Base-by-base conservation (phyloP, 1,140 invertebrate species). In the Lepidurus packardi region DNA sequence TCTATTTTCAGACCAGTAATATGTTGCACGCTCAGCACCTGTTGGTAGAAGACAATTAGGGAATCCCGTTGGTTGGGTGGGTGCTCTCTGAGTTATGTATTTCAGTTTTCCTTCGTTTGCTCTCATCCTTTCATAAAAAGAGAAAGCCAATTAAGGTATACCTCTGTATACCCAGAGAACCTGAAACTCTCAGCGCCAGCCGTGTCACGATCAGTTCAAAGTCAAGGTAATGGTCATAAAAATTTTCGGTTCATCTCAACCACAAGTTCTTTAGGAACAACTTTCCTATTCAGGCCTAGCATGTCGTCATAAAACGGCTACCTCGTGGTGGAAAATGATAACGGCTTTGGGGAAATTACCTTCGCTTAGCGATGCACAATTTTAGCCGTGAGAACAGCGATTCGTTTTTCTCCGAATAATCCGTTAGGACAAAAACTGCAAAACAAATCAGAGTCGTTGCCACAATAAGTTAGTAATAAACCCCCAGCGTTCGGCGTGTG, bases 201-300 rank as follows among this genome's bases (percentile, higher is more conserved):
- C 16, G 21, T 65, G 53, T 65, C 53, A 65, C 53, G 53, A 65
- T 16, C 53, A 65, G 53, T 65, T 13, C 53, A 65, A 34, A 9
- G 53, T 65, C 53, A 65, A 65, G 53, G 53, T 65, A 65, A 65
- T 65, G 53, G 8, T 16, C 53, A 16, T 65, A 65, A 65, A 65
- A n/a, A 65, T 65, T 65, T 65, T 3, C 53, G 53, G 53, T 21
- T 13, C 21, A 9, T 65, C 53, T 65, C 53, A 6, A 65, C 53
- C 53, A 7, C 53, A 65, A 65, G 13, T 65, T 65, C 53, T 9
- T 65, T 16, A 16, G 16, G 21, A 47, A 65, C 8, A 65, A 65
- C 53, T 65, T 65, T 65, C 53, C 13, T 21, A 21, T 65, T 65
- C 53, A 21, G 53, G 53, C 53, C 53, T 65, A 65, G 13, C 6